Conservation (phyloP, 2,113 vertebrate genomes). For the Zosterops pallidus region DNA sequence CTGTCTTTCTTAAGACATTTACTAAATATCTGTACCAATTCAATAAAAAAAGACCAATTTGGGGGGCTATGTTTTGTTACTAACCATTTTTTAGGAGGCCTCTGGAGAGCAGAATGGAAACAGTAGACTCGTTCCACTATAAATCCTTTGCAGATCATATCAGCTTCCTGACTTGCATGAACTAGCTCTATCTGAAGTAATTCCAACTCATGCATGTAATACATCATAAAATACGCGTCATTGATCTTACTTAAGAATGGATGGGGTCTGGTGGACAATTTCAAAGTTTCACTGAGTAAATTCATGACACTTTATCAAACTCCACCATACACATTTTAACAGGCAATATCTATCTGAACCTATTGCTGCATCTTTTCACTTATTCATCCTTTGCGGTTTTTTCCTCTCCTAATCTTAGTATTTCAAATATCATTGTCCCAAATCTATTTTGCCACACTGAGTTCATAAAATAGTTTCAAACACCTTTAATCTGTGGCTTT, state of each 20-base stretch:
- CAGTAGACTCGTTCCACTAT: neutral
- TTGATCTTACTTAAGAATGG: neutral
- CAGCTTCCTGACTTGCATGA: neutral
- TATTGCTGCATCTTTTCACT: neutral
- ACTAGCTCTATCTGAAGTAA: neutral
- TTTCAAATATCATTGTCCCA: neutral
- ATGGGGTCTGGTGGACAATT: neutral
- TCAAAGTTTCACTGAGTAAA: neutral
- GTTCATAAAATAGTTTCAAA: neutral
- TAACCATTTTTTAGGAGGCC: neutral
- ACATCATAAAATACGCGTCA: neutral
- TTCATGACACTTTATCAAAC: neutral
- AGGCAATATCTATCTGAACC: neutral
- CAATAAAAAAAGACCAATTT: neutral
- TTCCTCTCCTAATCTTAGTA: neutral
- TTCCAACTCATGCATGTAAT: neutral
- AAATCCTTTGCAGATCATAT: neutral
- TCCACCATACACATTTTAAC: neutral
- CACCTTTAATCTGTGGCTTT: neutral
- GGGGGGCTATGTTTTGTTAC: neutral
- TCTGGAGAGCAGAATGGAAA: neutral
- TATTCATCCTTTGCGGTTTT: neutral
- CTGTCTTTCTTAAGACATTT: neutral
- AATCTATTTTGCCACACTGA: neutral
- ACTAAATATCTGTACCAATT: neutral